Base-by-base conservation (phyloP, 2,113 vertebrate genomes). In the Silurus meridionalis region DNA sequence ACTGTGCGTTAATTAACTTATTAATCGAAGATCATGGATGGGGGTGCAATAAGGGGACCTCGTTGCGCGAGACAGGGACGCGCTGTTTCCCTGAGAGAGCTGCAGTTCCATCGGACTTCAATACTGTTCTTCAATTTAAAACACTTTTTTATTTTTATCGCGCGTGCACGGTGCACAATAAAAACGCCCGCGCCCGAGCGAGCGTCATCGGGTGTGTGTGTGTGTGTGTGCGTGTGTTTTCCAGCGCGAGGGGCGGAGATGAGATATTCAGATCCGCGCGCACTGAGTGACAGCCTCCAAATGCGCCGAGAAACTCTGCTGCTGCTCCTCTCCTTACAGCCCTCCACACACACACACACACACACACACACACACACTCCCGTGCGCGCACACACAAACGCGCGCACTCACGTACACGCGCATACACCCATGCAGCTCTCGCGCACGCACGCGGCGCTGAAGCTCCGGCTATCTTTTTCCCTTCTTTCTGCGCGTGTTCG, bases 181-280 rank as follows among this genome's bases (percentile, higher is more conserved):
- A 15, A 74, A 14, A 53, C 74, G 25, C 23, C 52, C 74, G 9
- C 11, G 71, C 48, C 37, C 46, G 17, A 72, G 71, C 71, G 72
- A 53, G 50, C 52, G 21, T 75, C 48, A 75, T 4, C 46, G 21
- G 7, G 21, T 14, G 74, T 60, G 64, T 63, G 80, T 11, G 66
- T 10, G 55, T 15, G 71, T 46, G 72, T 84, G 83, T 71, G 85
- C 61, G 83, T 28, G 83, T 55, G 84, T 19, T 91, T 94, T 92
- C 91, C 87, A 89, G 90, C 85, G 91, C 92, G 91, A 93, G 92
- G 95, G 97, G 97, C 96, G 97, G 95, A 94, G 94, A 95, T 93
- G 91, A 87, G 91, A 94, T 96, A 98, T 98, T 98, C 96, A 97
- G 96, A 98, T 97, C 96, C 96, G 96, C 91, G 87, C 55, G 82